A percentile compares a stretch with the other conserved stretches of the same genome.
These are phyloP conservation scores for Ceyx melanurus DNA, from an alignment of 2,113 vertebrate species.

Conservation along the genomic window DNA sequence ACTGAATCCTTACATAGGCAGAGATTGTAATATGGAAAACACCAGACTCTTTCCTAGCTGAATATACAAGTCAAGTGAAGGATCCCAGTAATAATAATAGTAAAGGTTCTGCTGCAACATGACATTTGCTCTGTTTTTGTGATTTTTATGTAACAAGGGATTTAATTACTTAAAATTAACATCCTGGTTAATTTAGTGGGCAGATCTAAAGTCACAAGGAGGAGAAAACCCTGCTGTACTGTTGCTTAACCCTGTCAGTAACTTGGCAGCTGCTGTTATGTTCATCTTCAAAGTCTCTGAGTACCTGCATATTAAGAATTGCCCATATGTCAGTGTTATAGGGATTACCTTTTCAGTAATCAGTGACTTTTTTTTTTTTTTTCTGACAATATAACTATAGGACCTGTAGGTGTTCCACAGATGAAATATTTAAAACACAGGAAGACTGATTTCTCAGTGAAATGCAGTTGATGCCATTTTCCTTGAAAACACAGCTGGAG, in stretches of 20 bases:
- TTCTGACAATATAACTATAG: neutral
- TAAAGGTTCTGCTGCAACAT: neutral
- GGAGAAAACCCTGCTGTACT: neutral
- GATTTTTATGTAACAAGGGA: neutral
- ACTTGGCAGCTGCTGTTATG: neutral
- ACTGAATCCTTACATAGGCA: neutral
- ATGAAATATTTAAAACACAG: neutral
- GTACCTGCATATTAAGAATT: neutral
- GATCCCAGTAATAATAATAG: neutral
- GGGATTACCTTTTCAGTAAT: neutral
- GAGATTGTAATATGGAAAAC: neutral
- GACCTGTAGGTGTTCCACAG: neutral
- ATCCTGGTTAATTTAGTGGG: neutral
- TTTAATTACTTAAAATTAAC: neutral
- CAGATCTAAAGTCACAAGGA: neutral
- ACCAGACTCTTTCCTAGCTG: neutral
- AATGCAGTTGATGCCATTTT: slow-evolving; percentile 9
- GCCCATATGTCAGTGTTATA: neutral
- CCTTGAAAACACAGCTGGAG: slow-evolving; percentile 1
- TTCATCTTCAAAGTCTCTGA: neutral
- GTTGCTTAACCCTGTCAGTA: neutral
- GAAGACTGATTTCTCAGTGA: neutral
- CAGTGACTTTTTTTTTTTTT: neutral
- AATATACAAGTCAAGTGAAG: neutral
- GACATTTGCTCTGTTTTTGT: neutral